These are phyloP conservation scores for Idaea dimidiata DNA, from an alignment of 2,888 invertebrate species.

Conservation along the genomic window DNA sequence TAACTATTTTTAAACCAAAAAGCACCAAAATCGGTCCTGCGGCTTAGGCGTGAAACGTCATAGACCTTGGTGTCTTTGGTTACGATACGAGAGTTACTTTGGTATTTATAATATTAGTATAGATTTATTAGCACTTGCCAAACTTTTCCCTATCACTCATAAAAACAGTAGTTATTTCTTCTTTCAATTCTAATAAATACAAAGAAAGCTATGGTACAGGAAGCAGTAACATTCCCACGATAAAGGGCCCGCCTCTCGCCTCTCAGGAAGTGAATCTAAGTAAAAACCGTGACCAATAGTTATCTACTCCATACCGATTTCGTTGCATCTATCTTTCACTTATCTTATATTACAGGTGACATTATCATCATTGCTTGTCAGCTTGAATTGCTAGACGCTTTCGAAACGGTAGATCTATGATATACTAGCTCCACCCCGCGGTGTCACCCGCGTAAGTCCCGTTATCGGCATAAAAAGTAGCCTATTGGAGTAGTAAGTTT, in stretches of 20 bases:
- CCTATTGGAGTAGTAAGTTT: no score
- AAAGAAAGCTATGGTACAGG: not conserved
- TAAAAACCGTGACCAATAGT: not conserved
- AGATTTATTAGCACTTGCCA: no score
- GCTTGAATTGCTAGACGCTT: not conserved
- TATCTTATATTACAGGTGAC: not conserved
- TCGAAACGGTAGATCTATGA: not conserved
- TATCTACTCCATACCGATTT: not conserved
- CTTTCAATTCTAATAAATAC: not conserved
- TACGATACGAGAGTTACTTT: no score
- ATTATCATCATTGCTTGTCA: not conserved
- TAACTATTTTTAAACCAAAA: no score
- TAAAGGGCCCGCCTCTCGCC: not conserved
- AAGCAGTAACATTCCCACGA: not conserved
- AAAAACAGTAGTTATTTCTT: not conserved
- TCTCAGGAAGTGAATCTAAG: not conserved
- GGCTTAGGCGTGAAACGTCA: no score
- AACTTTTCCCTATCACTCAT: no score
- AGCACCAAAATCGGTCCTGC: no score
- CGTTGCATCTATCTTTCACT: not conserved
- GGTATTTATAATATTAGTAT: no score
- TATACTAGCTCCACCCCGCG: no score
- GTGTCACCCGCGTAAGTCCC: no score
- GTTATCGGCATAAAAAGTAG: no score
- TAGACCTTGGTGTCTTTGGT: no score